These are phyloP conservation scores for Danio choprae DNA, from an alignment of 2,797 vertebrate species.

Conservation along the genomic window DNA sequence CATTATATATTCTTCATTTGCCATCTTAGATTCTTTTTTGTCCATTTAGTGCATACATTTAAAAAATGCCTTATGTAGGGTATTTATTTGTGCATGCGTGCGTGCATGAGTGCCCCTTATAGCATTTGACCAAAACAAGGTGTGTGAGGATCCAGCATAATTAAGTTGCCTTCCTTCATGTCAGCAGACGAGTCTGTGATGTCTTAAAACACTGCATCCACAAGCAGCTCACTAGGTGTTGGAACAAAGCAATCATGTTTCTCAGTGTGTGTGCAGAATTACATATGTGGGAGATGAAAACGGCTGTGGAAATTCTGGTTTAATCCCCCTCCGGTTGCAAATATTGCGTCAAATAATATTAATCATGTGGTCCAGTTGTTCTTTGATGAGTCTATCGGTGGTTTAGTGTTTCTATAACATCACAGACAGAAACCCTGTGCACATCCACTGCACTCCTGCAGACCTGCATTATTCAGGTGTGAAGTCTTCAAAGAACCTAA, in stretches of 20 bases:
- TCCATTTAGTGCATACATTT: no score
- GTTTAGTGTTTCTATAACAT: conserved; percentile 46
- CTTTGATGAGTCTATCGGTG: conserved; percentile 35
- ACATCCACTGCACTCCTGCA: conserved; percentile 20
- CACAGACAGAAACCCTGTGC: conserved; percentile 25
- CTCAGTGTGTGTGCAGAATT: conserved; percentile 19
- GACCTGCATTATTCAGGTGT: conserved; percentile 42
- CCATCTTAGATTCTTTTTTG: no score
- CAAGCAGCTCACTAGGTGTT: conserved; percentile 9
- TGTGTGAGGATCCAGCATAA: conserved; percentile 23
- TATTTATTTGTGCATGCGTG: no score
- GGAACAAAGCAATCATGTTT: conserved; percentile 7
- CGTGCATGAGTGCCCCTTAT: no score
- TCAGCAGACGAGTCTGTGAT: conserved; percentile 1
- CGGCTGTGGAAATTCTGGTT: conserved; percentile 17
- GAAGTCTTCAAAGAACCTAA: conserved; percentile 38
- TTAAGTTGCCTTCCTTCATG: conserved; percentile 22
- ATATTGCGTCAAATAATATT: conserved; percentile 39
- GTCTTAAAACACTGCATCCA: not conserved
- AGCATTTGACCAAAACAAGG: conserved; percentile 12
- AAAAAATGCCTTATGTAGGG: no score
- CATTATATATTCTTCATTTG: no score
- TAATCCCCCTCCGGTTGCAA: conserved; percentile 41
- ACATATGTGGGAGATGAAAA: conserved; percentile 20
- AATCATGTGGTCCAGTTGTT: conserved; percentile 37